phyloP scores from a whole-genome alignment of 2,113 vertebrate genomes.

The Chaetodon auriga region DNA sequence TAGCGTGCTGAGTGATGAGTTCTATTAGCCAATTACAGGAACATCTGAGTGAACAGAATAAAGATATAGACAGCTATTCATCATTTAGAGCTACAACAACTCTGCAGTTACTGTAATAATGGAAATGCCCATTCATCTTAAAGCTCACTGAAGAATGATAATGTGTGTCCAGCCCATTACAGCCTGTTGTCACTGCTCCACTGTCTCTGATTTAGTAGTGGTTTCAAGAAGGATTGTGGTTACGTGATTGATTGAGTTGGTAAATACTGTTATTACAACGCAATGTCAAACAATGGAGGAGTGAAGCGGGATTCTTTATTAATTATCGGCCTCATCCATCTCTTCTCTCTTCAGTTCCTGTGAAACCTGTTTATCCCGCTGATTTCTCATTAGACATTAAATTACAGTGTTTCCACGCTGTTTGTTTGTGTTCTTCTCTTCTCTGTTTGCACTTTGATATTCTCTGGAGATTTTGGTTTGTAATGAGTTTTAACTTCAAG shows the following conservation, averaged over 20 bases:
- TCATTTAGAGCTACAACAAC: constrained; percentile 57
- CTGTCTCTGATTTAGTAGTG: constrained; percentile 6
- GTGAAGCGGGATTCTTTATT: constrained; percentile 20
- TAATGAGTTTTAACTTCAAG: constrained; percentile 36
- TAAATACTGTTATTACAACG: constrained; percentile 24
- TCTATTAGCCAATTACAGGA: constrained; percentile 67
- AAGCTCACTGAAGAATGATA: constrained; percentile 23
- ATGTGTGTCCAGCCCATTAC: constrained; percentile 14
- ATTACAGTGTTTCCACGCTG: neutral
- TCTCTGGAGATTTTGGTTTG: constrained; percentile 11
- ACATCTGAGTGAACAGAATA: constrained; percentile 63
- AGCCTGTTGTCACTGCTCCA: constrained; percentile 7
- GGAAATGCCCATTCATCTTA: constrained; percentile 61
- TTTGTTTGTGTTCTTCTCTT: neutral
- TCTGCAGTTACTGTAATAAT: constrained; percentile 43
- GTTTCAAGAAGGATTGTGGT: constrained; percentile 17
- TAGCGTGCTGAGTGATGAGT: constrained; percentile 65
- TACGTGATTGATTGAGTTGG: constrained; percentile 35
- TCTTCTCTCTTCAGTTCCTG: constrained; percentile 17
- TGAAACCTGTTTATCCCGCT: constrained; percentile 15
- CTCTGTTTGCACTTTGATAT: constrained; percentile 7
- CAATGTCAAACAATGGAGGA: constrained; percentile 4
- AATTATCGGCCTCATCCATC: constrained; percentile 27
- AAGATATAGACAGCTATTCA: constrained; percentile 51
- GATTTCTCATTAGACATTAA: constrained; percentile 39